Percentiles rank a stretch among this genome's conserved stretches.
These are phyloP conservation scores for Argopecten irradians DNA, from an alignment of 1,140 invertebrate species.

Conservation along the genomic window DNA sequence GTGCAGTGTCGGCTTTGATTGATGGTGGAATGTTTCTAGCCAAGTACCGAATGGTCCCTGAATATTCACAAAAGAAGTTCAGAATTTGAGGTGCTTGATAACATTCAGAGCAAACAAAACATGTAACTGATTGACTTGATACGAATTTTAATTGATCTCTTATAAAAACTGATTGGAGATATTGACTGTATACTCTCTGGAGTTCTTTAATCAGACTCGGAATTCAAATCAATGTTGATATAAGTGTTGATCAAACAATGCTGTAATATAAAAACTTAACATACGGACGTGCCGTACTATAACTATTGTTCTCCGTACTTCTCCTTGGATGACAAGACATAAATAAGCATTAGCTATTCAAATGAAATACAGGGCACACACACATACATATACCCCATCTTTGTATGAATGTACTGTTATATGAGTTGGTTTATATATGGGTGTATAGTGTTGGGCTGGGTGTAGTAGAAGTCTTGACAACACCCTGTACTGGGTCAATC, in stretches of 20 bases:
- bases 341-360: background rate
- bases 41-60: background rate
- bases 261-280: background rate
- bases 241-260: slow-evolving; percentile 17
- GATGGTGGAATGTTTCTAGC: background rate
- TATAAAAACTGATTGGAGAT: slow-evolving; percentile 23
- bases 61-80: background rate
- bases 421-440: background rate
- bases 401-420: background rate
- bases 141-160: slow-evolving; percentile 12
- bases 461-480: background rate
- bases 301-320: background rate
- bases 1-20: background rate
- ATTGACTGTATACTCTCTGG: background rate
- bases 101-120: background rate
- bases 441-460: background rate
- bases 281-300: background rate
- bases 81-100: background rate
- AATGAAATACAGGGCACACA: background rate
- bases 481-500: background rate
- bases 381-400: background rate
- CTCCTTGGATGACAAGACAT: background rate
- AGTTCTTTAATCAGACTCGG: background rate
- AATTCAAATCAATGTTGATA: background rate
- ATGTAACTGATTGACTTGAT: background rate